Conservation (phyloP, 1,140 invertebrate species). For the Calephelis virginiensis region DNA sequence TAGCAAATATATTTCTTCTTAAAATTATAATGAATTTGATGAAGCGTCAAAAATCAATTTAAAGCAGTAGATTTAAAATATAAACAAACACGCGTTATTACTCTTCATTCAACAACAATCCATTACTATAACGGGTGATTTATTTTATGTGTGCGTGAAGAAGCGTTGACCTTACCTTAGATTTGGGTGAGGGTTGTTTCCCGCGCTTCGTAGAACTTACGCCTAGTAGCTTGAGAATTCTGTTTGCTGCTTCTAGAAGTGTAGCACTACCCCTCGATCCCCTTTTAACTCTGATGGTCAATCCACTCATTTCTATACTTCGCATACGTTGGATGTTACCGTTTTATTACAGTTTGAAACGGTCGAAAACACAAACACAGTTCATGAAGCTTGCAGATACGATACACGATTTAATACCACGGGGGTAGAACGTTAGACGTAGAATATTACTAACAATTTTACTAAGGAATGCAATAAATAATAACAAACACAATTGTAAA, state of each 20-base stretch:
- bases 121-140: constrained; percentile 17
- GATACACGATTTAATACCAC: constrained; percentile 36
- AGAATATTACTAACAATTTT: constrained; percentile 35
- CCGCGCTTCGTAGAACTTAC: constrained; percentile 75
- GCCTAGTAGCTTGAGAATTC: constrained; percentile 75
- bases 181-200: constrained; percentile 73
- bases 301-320: constrained; percentile 75
- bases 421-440: constrained; percentile 20
- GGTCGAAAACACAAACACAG: constrained; percentile 65
- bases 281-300: constrained; percentile 76
- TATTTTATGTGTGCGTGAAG: constrained; percentile 19
- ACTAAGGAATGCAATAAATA: constrained; percentile 56
- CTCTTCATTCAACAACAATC: constrained; percentile 22
- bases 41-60: not conserved
- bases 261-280: constrained; percentile 78
- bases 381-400: constrained; percentile 53
- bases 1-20: no score
- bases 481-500: constrained; percentile 23
- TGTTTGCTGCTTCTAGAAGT: constrained; percentile 76
- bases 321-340: constrained; percentile 58
- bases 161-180: constrained; percentile 68
- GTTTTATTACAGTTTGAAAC: constrained; percentile 62
- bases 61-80: constrained; percentile 4
- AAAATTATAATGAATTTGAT: no score
- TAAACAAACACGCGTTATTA: constrained; percentile 11